phyloP scores from a whole-genome alignment of 2,888 invertebrate genomes.

The Ophion ventricosus region DNA sequence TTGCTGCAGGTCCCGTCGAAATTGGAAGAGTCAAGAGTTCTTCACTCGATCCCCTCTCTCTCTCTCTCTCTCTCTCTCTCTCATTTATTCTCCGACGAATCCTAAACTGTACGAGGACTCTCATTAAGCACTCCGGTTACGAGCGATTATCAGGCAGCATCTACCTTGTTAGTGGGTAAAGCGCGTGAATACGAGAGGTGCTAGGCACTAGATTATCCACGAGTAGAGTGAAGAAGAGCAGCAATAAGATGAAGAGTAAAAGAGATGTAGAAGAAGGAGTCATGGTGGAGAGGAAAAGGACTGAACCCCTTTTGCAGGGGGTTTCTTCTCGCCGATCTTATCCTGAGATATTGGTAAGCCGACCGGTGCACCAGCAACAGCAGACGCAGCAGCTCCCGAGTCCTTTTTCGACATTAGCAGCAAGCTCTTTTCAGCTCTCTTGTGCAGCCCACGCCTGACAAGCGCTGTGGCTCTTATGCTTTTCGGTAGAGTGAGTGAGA shows the following conservation, averaged over 20 bases:
- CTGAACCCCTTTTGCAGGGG: conserved; percentile 66
- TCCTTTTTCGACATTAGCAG: conserved; percentile 37
- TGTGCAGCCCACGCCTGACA: conserved; percentile 63
- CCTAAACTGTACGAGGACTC: conserved; percentile 60
- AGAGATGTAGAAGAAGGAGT: conserved; percentile 15
- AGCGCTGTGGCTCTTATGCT: conserved; percentile 64
- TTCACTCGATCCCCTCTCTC: conserved; percentile 11
- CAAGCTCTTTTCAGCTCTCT: conserved; percentile 48
- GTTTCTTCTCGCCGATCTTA: conserved; percentile 67
- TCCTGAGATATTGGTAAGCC: conserved; percentile 69
- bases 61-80: conserved; percentile 14
- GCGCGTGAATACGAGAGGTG: conserved; percentile 74
- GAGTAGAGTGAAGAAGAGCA: conserved; percentile 52
- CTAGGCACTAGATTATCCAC: conserved; percentile 67
- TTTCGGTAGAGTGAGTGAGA: conserved; percentile 56
- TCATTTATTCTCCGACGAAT: conserved; percentile 32
- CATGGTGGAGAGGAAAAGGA: conserved; percentile 56
- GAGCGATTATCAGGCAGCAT: conserved; percentile 76
- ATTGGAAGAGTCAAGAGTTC: conserved; percentile 44
- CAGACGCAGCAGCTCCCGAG: conserved; percentile 59
- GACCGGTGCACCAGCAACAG: conserved; percentile 58
- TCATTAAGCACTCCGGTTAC: conserved; percentile 67
- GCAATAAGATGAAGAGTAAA: conserved; percentile 39
- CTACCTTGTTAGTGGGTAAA: conserved; percentile 77
- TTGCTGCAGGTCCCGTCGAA: conserved; percentile 37